phyloP scores from a whole-genome alignment of 2,797 vertebrate species.

The Cossypha polioptera region DNA sequence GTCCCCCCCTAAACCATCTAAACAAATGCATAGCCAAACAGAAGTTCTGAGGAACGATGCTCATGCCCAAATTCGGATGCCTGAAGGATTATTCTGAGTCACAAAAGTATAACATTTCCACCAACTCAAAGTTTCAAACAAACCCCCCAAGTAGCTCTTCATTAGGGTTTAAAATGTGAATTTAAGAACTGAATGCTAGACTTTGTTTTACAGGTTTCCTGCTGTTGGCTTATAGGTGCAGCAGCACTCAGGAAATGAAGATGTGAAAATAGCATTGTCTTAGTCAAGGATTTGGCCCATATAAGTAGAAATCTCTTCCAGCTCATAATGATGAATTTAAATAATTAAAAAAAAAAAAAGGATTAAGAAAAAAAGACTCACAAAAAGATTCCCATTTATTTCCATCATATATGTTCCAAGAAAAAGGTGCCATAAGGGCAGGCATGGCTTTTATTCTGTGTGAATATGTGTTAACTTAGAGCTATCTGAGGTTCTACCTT shows the following conservation, averaged over 20 bases:
- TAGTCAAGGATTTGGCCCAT: constrained; percentile 30
- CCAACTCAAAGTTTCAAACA: background rate
- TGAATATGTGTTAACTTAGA: background rate
- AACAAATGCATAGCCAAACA: background rate
- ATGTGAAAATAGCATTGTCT: constrained; percentile 37
- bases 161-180: background rate
- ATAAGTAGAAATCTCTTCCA: background rate
- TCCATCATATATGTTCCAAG: background rate
- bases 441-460: background rate
- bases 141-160: fast-evolving
- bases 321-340: background rate
- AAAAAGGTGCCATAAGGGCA: background rate
- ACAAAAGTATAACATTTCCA: background rate
- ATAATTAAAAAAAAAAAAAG: background rate
- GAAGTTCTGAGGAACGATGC: background rate
- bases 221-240: background rate
- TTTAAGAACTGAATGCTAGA: background rate
- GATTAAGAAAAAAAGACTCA: background rate
- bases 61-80: background rate
- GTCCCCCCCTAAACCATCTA: background rate
- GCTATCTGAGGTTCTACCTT: background rate
- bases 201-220: background rate
- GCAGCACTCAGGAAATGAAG: constrained; percentile 44
- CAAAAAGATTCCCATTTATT: background rate
- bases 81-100: background rate